Percentiles rank a stretch among this genome's conserved stretches.
Conservation (phyloP, 2,888 invertebrate species). For the Athalia circularis region DNA sequence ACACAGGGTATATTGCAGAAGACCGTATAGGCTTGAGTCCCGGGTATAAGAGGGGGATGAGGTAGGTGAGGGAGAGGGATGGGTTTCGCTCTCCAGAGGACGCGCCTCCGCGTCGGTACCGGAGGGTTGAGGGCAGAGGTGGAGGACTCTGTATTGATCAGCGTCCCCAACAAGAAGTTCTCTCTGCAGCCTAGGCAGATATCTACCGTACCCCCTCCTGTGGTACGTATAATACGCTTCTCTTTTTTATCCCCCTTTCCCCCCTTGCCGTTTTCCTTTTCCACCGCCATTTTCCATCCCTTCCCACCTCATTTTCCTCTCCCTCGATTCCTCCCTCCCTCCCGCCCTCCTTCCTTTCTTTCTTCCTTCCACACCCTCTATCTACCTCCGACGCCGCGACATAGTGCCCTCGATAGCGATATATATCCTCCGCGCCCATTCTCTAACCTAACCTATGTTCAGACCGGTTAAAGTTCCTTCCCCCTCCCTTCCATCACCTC, state of each 20-base stretch:
- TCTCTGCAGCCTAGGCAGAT: conserved; percentile 44
- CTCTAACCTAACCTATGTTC: conserved; percentile 65
- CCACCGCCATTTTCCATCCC: conserved; percentile 56
- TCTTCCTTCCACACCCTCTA: conserved; percentile 49
- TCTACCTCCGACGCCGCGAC: conserved; percentile 64
- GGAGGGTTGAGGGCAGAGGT: conserved; percentile 21
- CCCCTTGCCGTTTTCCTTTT: conserved; percentile 18
- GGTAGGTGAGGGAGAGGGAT: conserved; percentile 8
- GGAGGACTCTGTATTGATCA: conserved; percentile 65
- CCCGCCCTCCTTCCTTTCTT: conserved; percentile 56
- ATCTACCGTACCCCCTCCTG: conserved; percentile 39
- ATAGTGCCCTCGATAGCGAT: conserved; percentile 71
- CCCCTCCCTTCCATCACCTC: conserved; percentile 43
- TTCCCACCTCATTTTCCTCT: conserved; percentile 49
- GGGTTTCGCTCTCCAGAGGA: conserved; percentile 45
- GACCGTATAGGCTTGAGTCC: neutral
- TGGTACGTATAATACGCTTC: neutral
- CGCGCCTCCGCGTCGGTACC: conserved; percentile 59
- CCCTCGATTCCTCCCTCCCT: conserved; percentile 49
- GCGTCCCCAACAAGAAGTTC: conserved; percentile 66
- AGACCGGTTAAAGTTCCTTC: conserved; percentile 54
- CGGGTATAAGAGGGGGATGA: neutral
- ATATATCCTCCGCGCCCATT: conserved; percentile 59
- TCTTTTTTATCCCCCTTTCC: neutral
- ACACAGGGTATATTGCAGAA: neutral